These are phyloP conservation scores for Nesogale talazaci DNA, from an alignment of 2,113 vertebrate genomes.

Conservation along the genomic window DNA sequence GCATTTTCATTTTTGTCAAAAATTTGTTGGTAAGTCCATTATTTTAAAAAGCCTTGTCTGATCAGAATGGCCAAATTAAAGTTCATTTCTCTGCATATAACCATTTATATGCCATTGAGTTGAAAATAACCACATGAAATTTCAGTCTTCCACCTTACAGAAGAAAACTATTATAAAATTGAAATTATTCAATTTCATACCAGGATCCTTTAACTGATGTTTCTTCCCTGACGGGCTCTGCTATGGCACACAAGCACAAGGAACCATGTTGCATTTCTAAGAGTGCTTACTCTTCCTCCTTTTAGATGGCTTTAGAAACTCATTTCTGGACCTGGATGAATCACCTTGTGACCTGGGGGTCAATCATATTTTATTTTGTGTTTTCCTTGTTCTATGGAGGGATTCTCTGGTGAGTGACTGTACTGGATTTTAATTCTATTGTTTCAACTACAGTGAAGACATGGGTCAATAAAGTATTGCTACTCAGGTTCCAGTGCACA, in stretches of 20 bases:
- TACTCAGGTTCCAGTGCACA: too few species aligned
- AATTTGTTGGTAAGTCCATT: conserved; percentile 6
- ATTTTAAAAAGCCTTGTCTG: conserved; percentile 29
- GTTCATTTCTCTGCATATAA: conserved; percentile 7
- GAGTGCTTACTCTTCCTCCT: conserved; percentile 45
- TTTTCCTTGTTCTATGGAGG: conserved; percentile 99
- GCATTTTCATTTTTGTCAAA: conserved; percentile 45
- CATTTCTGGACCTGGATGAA: conserved; percentile 99
- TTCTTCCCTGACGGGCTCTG: background rate
- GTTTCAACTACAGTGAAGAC: background rate
- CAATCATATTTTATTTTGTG: conserved; percentile 98
- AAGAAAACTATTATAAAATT: conserved; percentile 25
- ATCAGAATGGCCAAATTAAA: background rate
- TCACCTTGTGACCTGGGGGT: conserved; percentile 99
- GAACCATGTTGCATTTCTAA: conserved; percentile 42
- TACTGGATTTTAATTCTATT: conserved; percentile 56
- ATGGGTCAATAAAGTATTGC: background rate
- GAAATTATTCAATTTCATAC: conserved; percentile 18
- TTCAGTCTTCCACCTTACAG: conserved; percentile 14
- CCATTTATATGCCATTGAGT: background rate
- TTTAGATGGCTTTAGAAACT: conserved; percentile 97
- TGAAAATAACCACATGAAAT: conserved; percentile 35
- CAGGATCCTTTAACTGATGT: background rate
- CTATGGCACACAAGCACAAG: background rate
- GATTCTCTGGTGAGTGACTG: conserved; percentile 94